Evolutionary conservation across 2,888 invertebrate genomes (phyloP), one percentile per base, ranked within the genome.

Genomic region (Trichogramma dendrolimi): DNA sequence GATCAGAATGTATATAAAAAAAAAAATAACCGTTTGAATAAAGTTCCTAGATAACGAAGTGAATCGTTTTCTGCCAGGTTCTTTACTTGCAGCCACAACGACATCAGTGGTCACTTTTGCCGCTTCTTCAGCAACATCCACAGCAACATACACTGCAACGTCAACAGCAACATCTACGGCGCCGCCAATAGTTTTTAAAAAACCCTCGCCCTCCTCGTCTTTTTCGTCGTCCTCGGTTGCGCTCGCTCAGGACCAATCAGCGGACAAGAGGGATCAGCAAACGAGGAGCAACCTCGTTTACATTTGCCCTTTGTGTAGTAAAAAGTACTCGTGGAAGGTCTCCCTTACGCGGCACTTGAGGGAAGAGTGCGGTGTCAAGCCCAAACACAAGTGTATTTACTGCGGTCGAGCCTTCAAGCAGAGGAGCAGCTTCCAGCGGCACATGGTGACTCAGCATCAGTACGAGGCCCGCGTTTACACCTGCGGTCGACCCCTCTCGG

Each of bases 291-390:
- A 6, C 79, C 79, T 4, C 72, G 72, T 54, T 79, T 77, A 65
- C 65, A 63, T 51, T 81, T 89, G 89, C 81, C 84, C 83, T 72
- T 84, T 83, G 72, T 93, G 92, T 79, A 89, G 90, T 69, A 92
- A 92, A 82, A 85, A 87, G 71, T 93, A 93, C 84, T 79, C 77
- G 8, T 78, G 83, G 73, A 82, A 82, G 68, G 81, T 80, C 60
- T 83, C 82, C 47, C 72, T 84, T 39, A 79, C 78, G 2, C 73
- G 83, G 6, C 83, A 83, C 69, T 73, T 80, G 11, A 75, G 81
- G 14, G 74, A 77, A 61, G 75, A 77, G 60, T 77, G 78, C 59
- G 79, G 79, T 11, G 76, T 78, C 58, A 67, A 70, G 6, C 77
- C 80, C 10, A 74, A 75, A 61, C 74, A 79, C 68, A 62, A 65